Base-by-base conservation (phyloP, 2,113 vertebrate genomes). In the Oenanthe oenanthe region DNA sequence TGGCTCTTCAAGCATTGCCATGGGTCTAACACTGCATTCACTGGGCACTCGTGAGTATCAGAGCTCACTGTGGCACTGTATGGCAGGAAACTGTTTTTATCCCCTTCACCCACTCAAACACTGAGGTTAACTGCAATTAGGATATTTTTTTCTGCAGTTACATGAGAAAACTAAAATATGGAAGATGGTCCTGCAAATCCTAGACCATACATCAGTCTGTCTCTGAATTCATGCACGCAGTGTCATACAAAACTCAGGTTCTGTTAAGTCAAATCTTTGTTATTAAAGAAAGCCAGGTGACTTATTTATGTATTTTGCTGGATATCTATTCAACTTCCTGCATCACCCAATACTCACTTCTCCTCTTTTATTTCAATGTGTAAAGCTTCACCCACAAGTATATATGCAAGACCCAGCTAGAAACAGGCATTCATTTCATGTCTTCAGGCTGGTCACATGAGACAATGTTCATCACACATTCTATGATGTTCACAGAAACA, bases 11-110 rank as follows among this genome's bases (percentile, higher is more conserved):
- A 80, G 43, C 34, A 40, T 17, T 75, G 34, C 26, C 50, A 65
- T 12, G 31, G 29, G 14, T 72, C 43, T 48, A 26, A 66, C 0
- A 0, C 9, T 50, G 47, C 12, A 18, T 8, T 71, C 1, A 1
- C 15, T 48, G 57, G 36, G 15, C n/a, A 26, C 5, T 0, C 0
- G 10, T 45, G 38, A 10, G 9, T 60, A 18, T 29, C 40, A 66
- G 56, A 34, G 12, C 26, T 66, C 38, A 50, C 29, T 3, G 3
- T 10, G 22, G 29, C 21, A 75, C 57, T 32, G 17, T 20, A 21
- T 9, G 42, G 9, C n/a, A 60, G 38, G 18, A 88, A 79, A 51
- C 14, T 60, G 31, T 4, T 58, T 71, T 84, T 68, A 53, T 15
- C 6, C 13, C 25, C n/a, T 38, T 80, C 29, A 65, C 9, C 18